Base-by-base conservation (phyloP, 2,797 vertebrate genomes). In the Gallinago solitaria region DNA sequence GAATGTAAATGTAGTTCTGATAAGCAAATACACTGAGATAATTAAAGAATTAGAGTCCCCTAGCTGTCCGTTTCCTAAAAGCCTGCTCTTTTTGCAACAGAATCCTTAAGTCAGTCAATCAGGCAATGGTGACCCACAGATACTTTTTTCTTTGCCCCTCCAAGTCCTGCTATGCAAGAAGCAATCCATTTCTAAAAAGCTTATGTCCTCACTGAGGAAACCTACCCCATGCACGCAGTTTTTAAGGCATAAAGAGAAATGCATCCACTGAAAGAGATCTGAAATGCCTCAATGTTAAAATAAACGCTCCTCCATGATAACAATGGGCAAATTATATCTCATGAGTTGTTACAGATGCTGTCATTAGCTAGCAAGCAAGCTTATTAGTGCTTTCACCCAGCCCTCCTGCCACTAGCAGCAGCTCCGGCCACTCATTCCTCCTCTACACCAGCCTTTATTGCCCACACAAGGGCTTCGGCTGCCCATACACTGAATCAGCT, bases 151-250 rank as follows among this genome's bases (percentile, higher is more conserved):
- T 28, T 16, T 27, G 27, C 51, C 25, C 51, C 51, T 6, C 7
- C 18, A 41, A 47, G 23, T 18, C 35, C 16, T 24, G 23, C 61
- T 71, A 47, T 6, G 57, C 23, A 75, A 57, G 48, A 45, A 57
- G 28, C 16, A 71, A 33, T 12, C 14, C 4, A 20, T 54, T 88
- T 71, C 65, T 30, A 39, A 48, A 59, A 35, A 48, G 9, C 16
- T 28, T 18, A 69, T 45, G 18, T 6, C 61, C 27, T 48, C 9
- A 0, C 16, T 53, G 20, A 60, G 71, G 28, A 48, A 53, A 45
- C 33, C 23, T 17, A 47, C 25, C n/a, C 39, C 1, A 2, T 15
- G 54, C 12, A 9, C 0, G 0, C 3, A 56, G 23, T 14, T 88
- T 19, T 50, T 30, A 53, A 30, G 16, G 12, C 33, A 19, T 9